These are phyloP conservation scores for Drosophila macrothrix DNA, from an alignment of 2,888 invertebrate species.

Conservation along the genomic window DNA sequence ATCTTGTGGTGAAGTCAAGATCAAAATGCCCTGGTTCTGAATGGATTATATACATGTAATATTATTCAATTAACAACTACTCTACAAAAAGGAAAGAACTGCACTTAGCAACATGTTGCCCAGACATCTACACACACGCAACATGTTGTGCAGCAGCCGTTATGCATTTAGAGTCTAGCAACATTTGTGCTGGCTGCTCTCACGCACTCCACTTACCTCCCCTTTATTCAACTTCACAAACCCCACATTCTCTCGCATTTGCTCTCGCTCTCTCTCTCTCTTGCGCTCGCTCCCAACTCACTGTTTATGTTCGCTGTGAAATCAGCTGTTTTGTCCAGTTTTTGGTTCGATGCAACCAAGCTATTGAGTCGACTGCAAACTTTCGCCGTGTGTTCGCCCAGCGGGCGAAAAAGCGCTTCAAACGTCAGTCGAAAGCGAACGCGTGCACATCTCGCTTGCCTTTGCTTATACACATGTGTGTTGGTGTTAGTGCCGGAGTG, in stretches of 20 bases:
- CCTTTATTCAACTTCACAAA: accelerated
- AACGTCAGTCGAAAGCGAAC: constrained; percentile 8
- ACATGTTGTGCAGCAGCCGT: not conserved
- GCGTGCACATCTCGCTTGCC: constrained; percentile 11
- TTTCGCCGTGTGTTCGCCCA: constrained; percentile 21
- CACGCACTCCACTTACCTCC: not conserved
- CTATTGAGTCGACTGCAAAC: constrained; percentile 7
- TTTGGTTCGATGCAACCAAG: constrained; percentile 33
- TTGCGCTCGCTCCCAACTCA: not conserved
- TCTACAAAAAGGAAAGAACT: not conserved
- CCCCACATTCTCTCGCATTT: not conserved
- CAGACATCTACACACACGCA: not conserved
- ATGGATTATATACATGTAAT: not conserved
- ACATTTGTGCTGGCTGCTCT: not conserved
- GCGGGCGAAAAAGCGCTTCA: not conserved
- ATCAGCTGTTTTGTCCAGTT: constrained; percentile 25
- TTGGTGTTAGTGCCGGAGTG: not conserved
- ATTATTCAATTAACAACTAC: not conserved
- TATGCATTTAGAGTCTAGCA: not conserved
- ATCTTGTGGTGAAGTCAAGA: no score
- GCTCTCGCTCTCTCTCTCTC: not conserved
- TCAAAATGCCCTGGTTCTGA: not conserved
- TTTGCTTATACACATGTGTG: not conserved
- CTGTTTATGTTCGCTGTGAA: constrained; percentile 12
- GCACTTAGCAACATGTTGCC: not conserved